Evolutionary conservation across 1,140 invertebrate genomes (phyloP), one percentile per base, ranked within the genome.

Genomic region (Camponotus floridanus): DNA sequence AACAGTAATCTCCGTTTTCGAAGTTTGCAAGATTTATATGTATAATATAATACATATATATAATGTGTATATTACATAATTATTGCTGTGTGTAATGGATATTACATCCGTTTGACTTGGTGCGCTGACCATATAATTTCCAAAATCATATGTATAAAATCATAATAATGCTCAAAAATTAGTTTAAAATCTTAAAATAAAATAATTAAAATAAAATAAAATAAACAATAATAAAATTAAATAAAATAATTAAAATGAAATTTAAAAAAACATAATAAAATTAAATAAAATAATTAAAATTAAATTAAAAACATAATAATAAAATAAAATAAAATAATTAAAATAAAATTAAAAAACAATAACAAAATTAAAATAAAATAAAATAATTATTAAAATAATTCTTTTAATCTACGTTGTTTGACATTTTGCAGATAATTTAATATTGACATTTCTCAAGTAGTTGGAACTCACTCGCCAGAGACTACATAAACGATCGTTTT

Each of bases 401-500:
- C 61, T 73, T 73, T 3, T n/a, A 8, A 45, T 61, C 31, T 2
- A 1, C 9, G 9, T 13, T 26, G 26, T 26, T 26, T 26, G 26
- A 68, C 21, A 67, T 26, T 64, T 11, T 45, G 4, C 4, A 3
- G 26, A 36, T 51, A 26, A 76, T 61, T 61, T n/a, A 18, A 76
- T 48, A 1, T 51, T 48, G 13, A 21, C 51, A 65, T 48, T 9
- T 11, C 33, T 64, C 6, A 7, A 7, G 26, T 7, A 11, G 36
- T 51, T n/a, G 31, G 33, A 55, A 67, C 13, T 79, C 33, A 33
- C 36, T 62, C 39, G 5, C 21, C 21, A 39, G 21, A 33, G 31
- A 42, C 42, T 62, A 59, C 57, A 21, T 68, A n/a, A 73, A 61
- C 55, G 39, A 61, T 70, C n/a, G 36, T 48, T 83, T 59, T 33